Evolutionary conservation across 1,140 invertebrate species (phyloP), one percentile per base, ranked within the genome.

Genomic region (Eueides isabella): DNA sequence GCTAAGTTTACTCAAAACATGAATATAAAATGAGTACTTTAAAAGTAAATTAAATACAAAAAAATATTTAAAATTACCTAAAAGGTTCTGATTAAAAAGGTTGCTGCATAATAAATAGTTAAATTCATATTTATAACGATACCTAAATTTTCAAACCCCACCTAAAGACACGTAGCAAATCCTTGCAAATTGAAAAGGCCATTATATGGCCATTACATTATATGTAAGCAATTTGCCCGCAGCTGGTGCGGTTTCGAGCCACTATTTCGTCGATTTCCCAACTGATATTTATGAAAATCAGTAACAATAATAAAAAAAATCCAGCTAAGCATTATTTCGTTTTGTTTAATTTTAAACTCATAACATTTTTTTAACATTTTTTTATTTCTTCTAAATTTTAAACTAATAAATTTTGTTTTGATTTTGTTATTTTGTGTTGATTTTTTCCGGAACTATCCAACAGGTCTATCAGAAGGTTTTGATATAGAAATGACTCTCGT

Each of bases 161-260:
- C 48, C 48, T 55, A 55, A 55, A 55, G 48, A 55, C 48, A 55
- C 48, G 48, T 55, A 55, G 81, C 82, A 90, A 92, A 91, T 91
- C 87, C 88, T 80, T 80, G 84, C 87, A 89, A 90, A 92, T 92
- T 92, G 90, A 92, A 92, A 88, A 86, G 77, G 86, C 86, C 89
- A 92, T 92, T 92, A 92, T 92, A 89, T 86, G 81, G 82, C n/a
- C n/a, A n/a, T n/a, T n/a, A n/a, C n/a, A n/a, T n/a, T n/a, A n/a
- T n/a, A n/a, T 89, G 78, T 88, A 89, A 90, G 88, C 90, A 86
- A 92, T 92, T 89, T 90, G 83, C 44, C 65, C 83, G 82, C 89
- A 91, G 89, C 85, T 91, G 90, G 86, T 89, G 85, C 75, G 77
- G 75, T 79, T 76, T 73, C 68, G 74, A 61, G 81, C 77, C 80